Evolutionary conservation across 2,113 vertebrate genomes (phyloP), one percentile per base, ranked within the genome.

Genomic region (Paramisgurnus dabryanus): DNA sequence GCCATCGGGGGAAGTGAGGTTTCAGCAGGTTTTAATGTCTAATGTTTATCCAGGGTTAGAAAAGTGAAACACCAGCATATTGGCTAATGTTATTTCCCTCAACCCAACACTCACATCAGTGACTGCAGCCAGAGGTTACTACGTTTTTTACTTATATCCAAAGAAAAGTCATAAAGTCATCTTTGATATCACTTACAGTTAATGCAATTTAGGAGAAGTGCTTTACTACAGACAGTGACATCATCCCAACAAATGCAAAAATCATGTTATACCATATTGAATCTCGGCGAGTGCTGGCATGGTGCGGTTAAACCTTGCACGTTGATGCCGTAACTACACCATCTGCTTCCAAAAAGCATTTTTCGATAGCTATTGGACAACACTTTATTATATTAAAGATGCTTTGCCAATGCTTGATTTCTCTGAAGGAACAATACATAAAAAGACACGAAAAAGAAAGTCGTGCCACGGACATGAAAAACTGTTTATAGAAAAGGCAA

Each of bases 1-100:
- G 64, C 67, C 45, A 57, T 70, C 50, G 27, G 18, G 4, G 11
- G 45, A 75, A 61, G 40, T 75, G 64, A 43, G 40, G 40, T 55
- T 75, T 75, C 71, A 81, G 71, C 53, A 63, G 47, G 49, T 57
- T 80, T 18, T 57, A 65, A 53, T 53, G 15, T 77, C 22, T 50
- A 27, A 40, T 69, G 47, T 41, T 73, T 43, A 66, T 80, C 55
- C 39, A 4, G 7, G 40, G 5, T 7, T n/a, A n/a, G 55, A 58
- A 58, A 58, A 18, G 17, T 8, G 17, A 58, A 58, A 58, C 55
- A 58, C 2, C 55, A 58, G 55, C 55, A 74, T 40, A 74, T 8
- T 40, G 43, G n/a, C 71, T 74, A 45, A 61, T 74, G 17, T 60
- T 45, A 61, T 74, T 61, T 17, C 40, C 40, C 55, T 45, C 55